phyloP scores from a whole-genome alignment of 2,888 invertebrate genomes.

The Rhogogaster chlorosoma region DNA sequence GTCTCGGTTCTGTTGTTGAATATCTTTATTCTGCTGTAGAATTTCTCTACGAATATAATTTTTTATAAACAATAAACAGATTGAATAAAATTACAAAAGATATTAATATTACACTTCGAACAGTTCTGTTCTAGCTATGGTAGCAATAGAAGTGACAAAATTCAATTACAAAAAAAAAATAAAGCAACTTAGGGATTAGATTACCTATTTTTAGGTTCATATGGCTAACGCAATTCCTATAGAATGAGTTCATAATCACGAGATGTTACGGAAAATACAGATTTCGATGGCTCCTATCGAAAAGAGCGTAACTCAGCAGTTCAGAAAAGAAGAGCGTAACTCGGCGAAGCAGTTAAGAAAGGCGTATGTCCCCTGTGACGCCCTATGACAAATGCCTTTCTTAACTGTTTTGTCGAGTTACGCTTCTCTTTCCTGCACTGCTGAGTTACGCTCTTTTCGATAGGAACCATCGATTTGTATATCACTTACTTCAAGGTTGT shows the following conservation, averaged over 20 bases:
- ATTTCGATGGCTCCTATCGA: too few species aligned
- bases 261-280: neutral
- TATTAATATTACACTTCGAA: neutral
- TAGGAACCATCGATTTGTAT: too few species aligned
- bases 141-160: neutral
- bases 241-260: neutral
- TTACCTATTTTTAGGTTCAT: neutral
- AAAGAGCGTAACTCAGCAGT: too few species aligned
- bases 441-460: too few species aligned
- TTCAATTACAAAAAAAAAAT: neutral
- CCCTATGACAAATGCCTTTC: too few species aligned
- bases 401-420: too few species aligned
- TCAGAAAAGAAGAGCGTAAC: too few species aligned
- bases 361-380: too few species aligned
- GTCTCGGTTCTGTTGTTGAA: neutral
- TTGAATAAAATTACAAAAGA: neutral
- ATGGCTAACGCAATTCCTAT: neutral
- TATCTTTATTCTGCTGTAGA: neutral
- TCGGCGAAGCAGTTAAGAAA: too few species aligned
- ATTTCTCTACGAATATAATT: constrained; percentile 19
- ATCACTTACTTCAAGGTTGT: neutral
- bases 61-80: neutral
- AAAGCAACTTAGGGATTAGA: neutral
- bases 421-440: too few species aligned
- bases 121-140: neutral